These are phyloP conservation scores for Troilus luridus DNA, from an alignment of 2,888 invertebrate species.

Conservation along the genomic window DNA sequence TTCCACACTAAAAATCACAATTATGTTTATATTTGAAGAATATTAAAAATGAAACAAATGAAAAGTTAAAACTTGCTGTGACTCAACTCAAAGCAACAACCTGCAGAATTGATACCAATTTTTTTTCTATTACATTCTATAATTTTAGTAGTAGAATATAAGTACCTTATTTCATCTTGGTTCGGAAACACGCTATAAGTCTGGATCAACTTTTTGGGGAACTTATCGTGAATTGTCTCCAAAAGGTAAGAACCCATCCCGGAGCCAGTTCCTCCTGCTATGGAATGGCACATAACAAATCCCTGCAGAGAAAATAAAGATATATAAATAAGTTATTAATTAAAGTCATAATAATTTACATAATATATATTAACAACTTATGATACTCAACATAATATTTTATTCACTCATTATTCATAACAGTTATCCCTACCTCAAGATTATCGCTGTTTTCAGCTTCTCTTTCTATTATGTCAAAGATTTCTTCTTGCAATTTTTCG, in stretches of 20 bases:
- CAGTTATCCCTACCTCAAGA: slow-evolving; percentile 79
- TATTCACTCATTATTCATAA: no score
- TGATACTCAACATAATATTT: no score
- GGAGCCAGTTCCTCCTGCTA: slow-evolving; percentile 99
- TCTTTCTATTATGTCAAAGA: slow-evolving; percentile 97
- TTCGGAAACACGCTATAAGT: slow-evolving; percentile 99
- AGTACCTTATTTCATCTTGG: slow-evolving; percentile 87
- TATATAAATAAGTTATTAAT: background rate
- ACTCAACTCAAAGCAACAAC: no score
- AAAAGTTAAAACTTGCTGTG: no score
- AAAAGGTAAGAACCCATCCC: slow-evolving; percentile 98
- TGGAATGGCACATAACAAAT: slow-evolving; percentile 98
- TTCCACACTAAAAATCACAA: no score
- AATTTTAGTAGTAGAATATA: no score
- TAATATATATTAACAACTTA: no score
- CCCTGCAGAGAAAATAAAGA: slow-evolving; percentile 74
- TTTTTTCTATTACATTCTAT: no score
- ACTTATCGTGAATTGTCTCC: slow-evolving; percentile 90
- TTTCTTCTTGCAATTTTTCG: slow-evolving; percentile 93
- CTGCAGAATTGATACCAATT: no score
- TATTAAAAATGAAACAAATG: no score
- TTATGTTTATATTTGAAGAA: no score
- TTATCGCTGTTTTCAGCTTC: slow-evolving; percentile 99
- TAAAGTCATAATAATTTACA: background rate
- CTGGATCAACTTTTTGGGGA: slow-evolving; percentile 97